Percentiles rank a stretch among this genome's conserved stretches.
phyloP scores from a whole-genome alignment of 2,113 vertebrate genomes.

The Pteruthius melanotis region DNA sequence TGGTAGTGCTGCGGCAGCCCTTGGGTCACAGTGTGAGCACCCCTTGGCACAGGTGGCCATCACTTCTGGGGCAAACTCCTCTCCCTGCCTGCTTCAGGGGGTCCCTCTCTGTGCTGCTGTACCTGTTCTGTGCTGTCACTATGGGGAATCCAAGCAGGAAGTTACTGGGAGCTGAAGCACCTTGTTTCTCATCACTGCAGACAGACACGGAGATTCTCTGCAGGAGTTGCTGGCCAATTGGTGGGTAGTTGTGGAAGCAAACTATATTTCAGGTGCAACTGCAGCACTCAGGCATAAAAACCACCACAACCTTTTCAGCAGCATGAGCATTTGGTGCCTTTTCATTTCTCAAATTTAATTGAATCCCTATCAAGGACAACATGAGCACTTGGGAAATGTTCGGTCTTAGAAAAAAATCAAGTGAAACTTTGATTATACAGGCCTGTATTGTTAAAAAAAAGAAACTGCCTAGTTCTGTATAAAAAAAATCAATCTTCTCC shows the following conservation, averaged over 20 bases:
- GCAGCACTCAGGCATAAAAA: background rate
- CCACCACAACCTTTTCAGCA: background rate
- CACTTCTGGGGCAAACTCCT: background rate
- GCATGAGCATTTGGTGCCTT: background rate
- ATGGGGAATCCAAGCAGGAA: background rate
- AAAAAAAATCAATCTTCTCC: slow-evolving; percentile 31
- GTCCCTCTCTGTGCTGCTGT: background rate
- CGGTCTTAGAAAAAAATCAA: background rate
- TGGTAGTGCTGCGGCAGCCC: background rate
- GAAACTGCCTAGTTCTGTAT: background rate
- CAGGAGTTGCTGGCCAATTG: background rate
- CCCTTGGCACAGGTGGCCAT: background rate
- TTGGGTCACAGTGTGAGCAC: accelerated
- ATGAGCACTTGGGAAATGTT: background rate
- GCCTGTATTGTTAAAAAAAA: background rate
- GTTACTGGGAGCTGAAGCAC: background rate
- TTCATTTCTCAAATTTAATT: background rate
- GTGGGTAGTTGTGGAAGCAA: background rate
- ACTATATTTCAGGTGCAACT: background rate
- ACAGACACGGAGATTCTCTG: background rate
- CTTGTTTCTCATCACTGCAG: background rate
- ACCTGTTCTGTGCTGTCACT: background rate
- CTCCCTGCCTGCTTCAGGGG: background rate
- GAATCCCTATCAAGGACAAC: background rate
- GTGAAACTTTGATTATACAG: background rate